phyloP scores from a whole-genome alignment of 2,888 invertebrate species.

The Erebia aethiops region DNA sequence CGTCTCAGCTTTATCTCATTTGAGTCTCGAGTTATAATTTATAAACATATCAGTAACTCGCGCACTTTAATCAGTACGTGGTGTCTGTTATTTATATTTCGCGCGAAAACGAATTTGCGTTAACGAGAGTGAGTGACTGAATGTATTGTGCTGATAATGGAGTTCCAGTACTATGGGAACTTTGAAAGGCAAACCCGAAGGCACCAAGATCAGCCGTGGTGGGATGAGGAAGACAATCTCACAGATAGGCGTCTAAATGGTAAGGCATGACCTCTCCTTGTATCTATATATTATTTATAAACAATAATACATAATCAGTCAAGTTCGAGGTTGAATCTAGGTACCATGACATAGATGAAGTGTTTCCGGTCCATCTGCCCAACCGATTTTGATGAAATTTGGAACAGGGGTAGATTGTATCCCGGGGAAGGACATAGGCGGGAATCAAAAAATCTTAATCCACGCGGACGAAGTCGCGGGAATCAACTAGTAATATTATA shows the following conservation, averaged over 20 bases:
- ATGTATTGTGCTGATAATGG: conserved; percentile 55
- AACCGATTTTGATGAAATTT: too few relatives aligned
- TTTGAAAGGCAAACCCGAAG: conserved; percentile 64
- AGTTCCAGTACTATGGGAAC: conserved; percentile 75
- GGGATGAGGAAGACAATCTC: conserved; percentile 77
- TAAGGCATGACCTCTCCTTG: conserved; percentile 48
- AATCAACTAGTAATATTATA: too few relatives aligned
- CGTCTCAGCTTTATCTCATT: conserved; percentile 66
- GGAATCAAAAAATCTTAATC: too few relatives aligned
- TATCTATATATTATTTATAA: conserved; percentile 1
- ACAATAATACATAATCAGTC: not conserved
- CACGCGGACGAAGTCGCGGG: too few relatives aligned
- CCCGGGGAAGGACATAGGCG: too few relatives aligned
- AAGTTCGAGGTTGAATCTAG: conserved; percentile 19
- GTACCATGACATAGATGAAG: too few relatives aligned
- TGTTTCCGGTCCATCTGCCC: too few relatives aligned
- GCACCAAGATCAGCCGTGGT: conserved; percentile 69
- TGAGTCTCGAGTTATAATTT: conserved; percentile 63
- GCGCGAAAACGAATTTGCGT: conserved; percentile 26
- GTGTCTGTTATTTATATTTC: conserved; percentile 47
- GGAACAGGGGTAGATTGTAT: too few relatives aligned
- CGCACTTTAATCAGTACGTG: conserved; percentile 60
- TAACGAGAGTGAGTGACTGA: conserved; percentile 25
- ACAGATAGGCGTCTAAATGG: conserved; percentile 72
- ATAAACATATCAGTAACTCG: conserved; percentile 69